Percentiles rank a stretch among this genome's conserved stretches.
Evolutionary conservation across 2,888 invertebrate genomes (phyloP).

Genomic region (Coleophora flavipennella): DNA sequence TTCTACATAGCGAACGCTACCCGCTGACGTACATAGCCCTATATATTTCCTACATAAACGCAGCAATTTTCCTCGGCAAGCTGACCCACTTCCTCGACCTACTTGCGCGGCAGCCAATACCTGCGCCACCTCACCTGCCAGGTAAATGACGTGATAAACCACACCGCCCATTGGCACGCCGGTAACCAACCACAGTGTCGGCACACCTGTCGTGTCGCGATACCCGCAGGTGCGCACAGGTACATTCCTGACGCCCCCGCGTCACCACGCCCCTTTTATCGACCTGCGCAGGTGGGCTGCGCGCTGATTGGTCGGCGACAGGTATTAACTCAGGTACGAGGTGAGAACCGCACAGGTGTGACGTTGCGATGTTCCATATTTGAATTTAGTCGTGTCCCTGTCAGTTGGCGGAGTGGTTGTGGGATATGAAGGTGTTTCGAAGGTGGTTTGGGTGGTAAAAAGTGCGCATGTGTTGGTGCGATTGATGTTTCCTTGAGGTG

Average conservation of each 20-base stretch:
- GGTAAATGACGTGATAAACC: conserved; percentile 23
- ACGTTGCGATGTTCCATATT: conserved; percentile 11
- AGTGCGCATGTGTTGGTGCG: conserved; percentile 67
- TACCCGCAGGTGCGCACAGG: conserved; percentile 52
- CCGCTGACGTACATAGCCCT: background rate
- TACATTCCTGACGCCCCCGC: conserved; percentile 32
- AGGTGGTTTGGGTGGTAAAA: conserved; percentile 22
- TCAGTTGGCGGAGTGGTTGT: conserved; percentile 13
- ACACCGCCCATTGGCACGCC: conserved; percentile 31
- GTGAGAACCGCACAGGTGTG: conserved; percentile 34
- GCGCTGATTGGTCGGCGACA: conserved; percentile 61
- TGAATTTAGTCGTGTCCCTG: conserved; percentile 22
- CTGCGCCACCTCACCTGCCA: conserved; percentile 41
- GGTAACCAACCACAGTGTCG: conserved; percentile 37
- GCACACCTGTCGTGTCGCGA: conserved; percentile 31
- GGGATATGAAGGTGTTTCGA: conserved; percentile 9
- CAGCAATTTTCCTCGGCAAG: background rate
- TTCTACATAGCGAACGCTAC: no score
- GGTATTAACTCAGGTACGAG: conserved; percentile 37
- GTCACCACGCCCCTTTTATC: conserved; percentile 60
- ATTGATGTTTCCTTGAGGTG: conserved; percentile 72
- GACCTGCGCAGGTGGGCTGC: conserved; percentile 69
- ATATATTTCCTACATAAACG: background rate
- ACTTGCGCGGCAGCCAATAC: conserved; percentile 33
- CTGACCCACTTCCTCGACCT: conserved; percentile 23